Percentiles rank a stretch among this genome's conserved stretches.
phyloP scores from a whole-genome alignment of 2,113 vertebrate genomes.

The Vulpes vulpes region DNA sequence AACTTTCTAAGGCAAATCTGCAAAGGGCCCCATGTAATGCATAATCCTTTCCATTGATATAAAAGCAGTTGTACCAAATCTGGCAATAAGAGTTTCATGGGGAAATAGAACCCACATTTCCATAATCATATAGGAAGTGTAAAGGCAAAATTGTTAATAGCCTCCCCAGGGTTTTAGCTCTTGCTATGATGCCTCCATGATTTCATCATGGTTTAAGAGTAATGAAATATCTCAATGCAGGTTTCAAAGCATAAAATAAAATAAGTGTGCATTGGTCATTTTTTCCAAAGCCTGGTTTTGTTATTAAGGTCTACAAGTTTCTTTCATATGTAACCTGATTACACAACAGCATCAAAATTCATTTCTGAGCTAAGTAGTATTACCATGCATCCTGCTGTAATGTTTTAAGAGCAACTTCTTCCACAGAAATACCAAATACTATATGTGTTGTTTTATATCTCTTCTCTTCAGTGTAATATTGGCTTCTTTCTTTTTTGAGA shows the following conservation, averaged over 20 bases:
- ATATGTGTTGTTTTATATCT: background rate
- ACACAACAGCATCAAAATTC: conserved; percentile 13
- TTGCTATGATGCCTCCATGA: conserved; percentile 48
- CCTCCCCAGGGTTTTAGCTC: conserved; percentile 36
- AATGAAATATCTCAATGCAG: conserved; percentile 54
- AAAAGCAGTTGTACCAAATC: conserved; percentile 44
- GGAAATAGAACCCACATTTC: conserved; percentile 45
- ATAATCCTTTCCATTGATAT: conserved; percentile 25
- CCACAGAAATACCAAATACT: background rate
- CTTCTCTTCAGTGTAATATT: background rate
- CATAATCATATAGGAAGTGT: conserved; percentile 33
- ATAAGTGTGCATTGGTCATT: background rate
- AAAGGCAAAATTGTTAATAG: conserved; percentile 69
- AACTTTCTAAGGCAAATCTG: conserved; percentile 47
- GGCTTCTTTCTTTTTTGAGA: background rate
- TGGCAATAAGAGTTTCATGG: background rate
- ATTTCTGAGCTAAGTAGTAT: background rate
- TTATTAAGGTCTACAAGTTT: conserved; percentile 42
- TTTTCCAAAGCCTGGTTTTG: conserved; percentile 53
- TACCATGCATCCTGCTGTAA: background rate
- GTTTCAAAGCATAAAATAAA: conserved; percentile 64
- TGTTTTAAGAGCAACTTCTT: conserved; percentile 46
- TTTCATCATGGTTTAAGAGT: conserved; percentile 62
- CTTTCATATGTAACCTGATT: conserved; percentile 30
- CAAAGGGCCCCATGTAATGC: background rate